Conservation (phyloP, 2,888 invertebrate genomes). For the Drosophila silvestris region DNA sequence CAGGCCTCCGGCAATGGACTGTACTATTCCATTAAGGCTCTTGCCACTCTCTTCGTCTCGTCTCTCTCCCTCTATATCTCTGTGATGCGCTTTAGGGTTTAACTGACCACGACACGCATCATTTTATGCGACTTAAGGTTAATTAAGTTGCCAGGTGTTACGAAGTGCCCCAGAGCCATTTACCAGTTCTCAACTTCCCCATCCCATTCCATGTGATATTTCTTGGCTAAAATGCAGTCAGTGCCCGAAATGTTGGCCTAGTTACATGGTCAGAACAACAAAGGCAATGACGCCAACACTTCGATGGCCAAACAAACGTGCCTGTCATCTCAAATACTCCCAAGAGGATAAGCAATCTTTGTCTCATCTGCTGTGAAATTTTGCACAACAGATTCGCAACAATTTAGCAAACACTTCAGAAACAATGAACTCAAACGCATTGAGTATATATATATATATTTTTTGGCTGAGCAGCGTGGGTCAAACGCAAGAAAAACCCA, state of each 20-base stretch:
- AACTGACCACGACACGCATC: slow-evolving; percentile 70
- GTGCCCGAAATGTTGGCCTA: slow-evolving; percentile 41
- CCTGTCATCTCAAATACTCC: slow-evolving; percentile 63
- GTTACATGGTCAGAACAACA: slow-evolving; percentile 47
- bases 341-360: slow-evolving; percentile 50
- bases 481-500: slow-evolving; percentile 41
- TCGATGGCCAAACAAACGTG: slow-evolving; percentile 45
- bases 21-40: slow-evolving; percentile 44
- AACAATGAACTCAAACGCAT: slow-evolving; percentile 45
- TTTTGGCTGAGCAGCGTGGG: slow-evolving; percentile 42
- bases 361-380: slow-evolving; percentile 57
- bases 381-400: slow-evolving; percentile 74
- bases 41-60: slow-evolving; percentile 7
- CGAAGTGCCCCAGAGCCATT: slow-evolving; percentile 8
- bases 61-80: not conserved
- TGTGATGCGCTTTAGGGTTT: slow-evolving; percentile 54
- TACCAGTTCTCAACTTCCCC: slow-evolving; percentile 26
- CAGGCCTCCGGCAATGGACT: slow-evolving; percentile 33
- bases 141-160: slow-evolving; percentile 74
- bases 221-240: slow-evolving; percentile 21
- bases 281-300: slow-evolving; percentile 33
- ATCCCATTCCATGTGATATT: not conserved
- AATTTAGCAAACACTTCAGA: slow-evolving; percentile 38
- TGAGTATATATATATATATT: not conserved
- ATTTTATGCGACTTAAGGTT: slow-evolving; percentile 60